Conservation (phyloP, 2,113 vertebrate species). For the Cyprinodon brontotheroides region DNA sequence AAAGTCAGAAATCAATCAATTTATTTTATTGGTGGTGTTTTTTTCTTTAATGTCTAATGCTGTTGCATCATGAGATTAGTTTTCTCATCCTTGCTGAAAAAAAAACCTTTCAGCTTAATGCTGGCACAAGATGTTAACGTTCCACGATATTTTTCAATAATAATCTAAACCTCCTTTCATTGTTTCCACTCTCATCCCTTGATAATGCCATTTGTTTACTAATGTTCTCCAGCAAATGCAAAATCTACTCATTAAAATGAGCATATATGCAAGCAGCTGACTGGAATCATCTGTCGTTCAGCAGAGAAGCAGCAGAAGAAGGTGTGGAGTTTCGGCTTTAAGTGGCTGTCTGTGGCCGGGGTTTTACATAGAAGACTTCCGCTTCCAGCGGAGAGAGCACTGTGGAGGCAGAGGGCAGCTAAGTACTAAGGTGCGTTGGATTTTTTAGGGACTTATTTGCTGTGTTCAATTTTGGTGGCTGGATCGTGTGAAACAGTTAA, state of each 20-base stretch:
- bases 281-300: background rate
- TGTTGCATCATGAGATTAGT: too few species aligned
- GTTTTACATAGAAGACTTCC: constrained; percentile 96
- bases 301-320: constrained; percentile 85
- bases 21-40: background rate
- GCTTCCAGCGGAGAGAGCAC: constrained; percentile 96
- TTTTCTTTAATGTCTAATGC: background rate
- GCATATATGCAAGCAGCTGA: background rate
- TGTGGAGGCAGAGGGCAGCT: constrained; percentile 93
- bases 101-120: too few species aligned
- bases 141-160: too few species aligned
- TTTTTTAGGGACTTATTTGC: background rate
- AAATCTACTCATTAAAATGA: background rate
- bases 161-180: too few species aligned
- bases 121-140: too few species aligned
- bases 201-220: background rate
- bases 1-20: too few species aligned
- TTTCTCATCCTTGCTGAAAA: too few species aligned
- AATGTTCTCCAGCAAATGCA: background rate
- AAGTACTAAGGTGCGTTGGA: constrained; percentile 88
- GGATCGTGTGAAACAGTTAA: too few species aligned
- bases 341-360: constrained; percentile 94
- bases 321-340: constrained; percentile 85
- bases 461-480: too few species aligned
- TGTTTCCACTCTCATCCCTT: background rate